Conservation (phyloP, 2,113 vertebrate species). For the Bolborhynchus lineola region DNA sequence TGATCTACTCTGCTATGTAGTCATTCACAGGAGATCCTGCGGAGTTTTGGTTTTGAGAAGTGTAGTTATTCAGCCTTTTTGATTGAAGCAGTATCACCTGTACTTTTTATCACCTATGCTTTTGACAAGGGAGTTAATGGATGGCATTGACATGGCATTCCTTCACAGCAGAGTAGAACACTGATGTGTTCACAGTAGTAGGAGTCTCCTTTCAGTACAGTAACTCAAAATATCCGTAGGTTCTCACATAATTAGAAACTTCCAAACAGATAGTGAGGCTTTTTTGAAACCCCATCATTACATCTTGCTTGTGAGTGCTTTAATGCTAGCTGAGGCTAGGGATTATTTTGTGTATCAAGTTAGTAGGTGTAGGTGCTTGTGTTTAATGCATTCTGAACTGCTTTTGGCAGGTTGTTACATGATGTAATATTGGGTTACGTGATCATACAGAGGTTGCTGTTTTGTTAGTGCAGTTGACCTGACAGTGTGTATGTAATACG, state of each 20-base stretch:
- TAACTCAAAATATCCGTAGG: not conserved
- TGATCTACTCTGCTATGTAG: not conserved
- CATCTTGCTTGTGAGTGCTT: not conserved
- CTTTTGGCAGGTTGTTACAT: slow-evolving; percentile 20
- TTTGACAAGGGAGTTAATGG: not conserved
- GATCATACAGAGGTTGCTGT: slow-evolving; percentile 29
- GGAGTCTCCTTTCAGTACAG: not conserved
- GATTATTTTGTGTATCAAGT: slow-evolving; percentile 54
- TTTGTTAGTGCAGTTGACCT: slow-evolving; percentile 32
- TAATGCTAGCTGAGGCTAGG: slow-evolving; percentile 17
- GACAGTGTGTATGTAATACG: not conserved
- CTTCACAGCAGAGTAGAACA: not conserved
- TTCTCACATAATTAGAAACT: slow-evolving; percentile 14
- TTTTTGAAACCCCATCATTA: slow-evolving; percentile 29
- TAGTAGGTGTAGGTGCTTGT: slow-evolving; percentile 36
- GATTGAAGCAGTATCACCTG: not conserved
- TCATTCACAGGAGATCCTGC: rapidly evolving
- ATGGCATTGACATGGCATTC: not conserved
- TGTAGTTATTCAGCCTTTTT: not conserved
- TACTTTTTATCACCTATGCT: not conserved
- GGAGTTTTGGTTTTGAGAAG: not conserved
- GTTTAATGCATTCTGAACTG: slow-evolving; percentile 46
- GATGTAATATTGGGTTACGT: slow-evolving; percentile 47
- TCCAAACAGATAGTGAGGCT: not conserved
- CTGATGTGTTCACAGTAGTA: not conserved